phyloP scores from a whole-genome alignment of 2,888 invertebrate species.

The Trissolcus japonicus region DNA sequence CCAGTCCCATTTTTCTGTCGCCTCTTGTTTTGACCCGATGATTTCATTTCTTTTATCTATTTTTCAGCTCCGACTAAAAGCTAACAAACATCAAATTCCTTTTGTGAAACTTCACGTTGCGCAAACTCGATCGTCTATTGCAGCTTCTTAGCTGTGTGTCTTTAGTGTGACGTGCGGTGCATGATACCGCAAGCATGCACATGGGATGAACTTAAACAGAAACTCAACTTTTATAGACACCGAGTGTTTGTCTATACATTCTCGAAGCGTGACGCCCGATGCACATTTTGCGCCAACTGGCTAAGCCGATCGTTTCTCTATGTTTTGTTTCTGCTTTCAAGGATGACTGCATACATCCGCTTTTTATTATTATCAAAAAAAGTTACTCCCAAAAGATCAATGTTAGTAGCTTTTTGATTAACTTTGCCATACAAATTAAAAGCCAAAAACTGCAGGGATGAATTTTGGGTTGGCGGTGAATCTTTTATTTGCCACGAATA shows the following conservation, averaged over 20 bases:
- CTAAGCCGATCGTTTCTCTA: constrained; percentile 7
- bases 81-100: constrained; percentile 51
- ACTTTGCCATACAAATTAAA: too few species aligned
- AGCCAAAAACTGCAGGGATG: too few species aligned
- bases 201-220: constrained; percentile 52
- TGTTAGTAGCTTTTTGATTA: neutral
- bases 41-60: constrained; percentile 33
- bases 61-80: constrained; percentile 25
- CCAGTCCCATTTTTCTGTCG: constrained; percentile 3
- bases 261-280: constrained; percentile 48
- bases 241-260: constrained; percentile 47
- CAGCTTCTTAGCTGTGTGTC: constrained; percentile 52
- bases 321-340: neutral
- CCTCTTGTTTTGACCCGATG: constrained; percentile 16
- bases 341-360: neutral
- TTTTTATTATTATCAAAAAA: neutral
- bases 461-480: too few species aligned
- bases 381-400: neutral
- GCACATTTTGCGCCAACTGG: constrained; percentile 18
- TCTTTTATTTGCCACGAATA: too few species aligned
- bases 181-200: constrained; percentile 53
- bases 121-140: constrained; percentile 51
- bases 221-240: constrained; percentile 55
- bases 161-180: constrained; percentile 51
- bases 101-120: constrained; percentile 43